phyloP scores from a whole-genome alignment of 2,113 vertebrate species.

The Platysteira castanea region DNA sequence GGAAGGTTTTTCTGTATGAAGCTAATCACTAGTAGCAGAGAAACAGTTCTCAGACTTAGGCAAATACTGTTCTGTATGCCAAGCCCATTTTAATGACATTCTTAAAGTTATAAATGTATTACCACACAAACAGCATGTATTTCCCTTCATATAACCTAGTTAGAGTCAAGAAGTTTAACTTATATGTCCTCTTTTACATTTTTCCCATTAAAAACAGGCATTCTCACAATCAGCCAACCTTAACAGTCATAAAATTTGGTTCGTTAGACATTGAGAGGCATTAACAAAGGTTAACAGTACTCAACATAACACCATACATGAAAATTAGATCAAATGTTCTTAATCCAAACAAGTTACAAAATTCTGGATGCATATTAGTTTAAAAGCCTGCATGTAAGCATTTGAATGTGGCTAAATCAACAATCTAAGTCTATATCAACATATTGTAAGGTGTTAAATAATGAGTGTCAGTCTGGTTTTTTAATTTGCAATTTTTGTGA shows the following conservation, averaged over 20 bases:
- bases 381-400: neutral
- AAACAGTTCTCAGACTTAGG: neutral
- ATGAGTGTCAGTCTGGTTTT: conserved; percentile 9
- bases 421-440: neutral
- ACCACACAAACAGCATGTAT: neutral
- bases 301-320: neutral
- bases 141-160: neutral
- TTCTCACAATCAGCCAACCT: neutral
- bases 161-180: neutral
- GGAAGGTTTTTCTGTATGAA: conserved; percentile 36
- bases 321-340: neutral
- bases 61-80: neutral
- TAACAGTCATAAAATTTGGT: neutral
- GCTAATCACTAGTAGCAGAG: conserved; percentile 20
- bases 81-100: neutral
- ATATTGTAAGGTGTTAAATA: conserved; percentile 10
- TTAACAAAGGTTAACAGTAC: conserved; percentile 2
- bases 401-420: neutral
- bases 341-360: neutral
- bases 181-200: neutral
- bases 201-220: neutral
- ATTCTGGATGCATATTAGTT: neutral
- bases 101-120: neutral
- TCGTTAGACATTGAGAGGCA: neutral
- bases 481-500: conserved; percentile 50